A percentile compares a stretch with the other conserved stretches of the same genome.
These are phyloP conservation scores for Andrena cerasifolii DNA, from an alignment of 1,140 invertebrate genomes.

Conservation along the genomic window DNA sequence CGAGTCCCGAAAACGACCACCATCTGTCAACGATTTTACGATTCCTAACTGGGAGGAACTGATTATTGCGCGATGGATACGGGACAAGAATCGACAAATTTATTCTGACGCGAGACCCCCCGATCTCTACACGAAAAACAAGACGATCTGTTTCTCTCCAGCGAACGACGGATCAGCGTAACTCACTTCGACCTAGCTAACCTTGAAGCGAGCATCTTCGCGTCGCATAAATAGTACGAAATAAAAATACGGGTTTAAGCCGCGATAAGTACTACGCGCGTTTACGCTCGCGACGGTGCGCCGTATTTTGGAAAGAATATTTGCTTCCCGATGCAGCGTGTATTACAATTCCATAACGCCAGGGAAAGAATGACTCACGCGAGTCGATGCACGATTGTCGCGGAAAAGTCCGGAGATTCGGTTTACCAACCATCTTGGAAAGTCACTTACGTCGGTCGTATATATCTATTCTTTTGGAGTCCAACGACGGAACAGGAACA, in stretches of 20 bases:
- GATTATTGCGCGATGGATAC: not conserved
- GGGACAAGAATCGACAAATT: conserved; percentile 17
- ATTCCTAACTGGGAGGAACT: too few relatives aligned
- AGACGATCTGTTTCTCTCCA: conserved; percentile 7
- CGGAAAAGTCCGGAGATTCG: not conserved
- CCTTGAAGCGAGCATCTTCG: conserved; percentile 57
- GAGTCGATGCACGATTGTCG: not conserved
- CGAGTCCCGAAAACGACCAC: not conserved
- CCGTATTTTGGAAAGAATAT: not conserved
- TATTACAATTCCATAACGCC: not conserved
- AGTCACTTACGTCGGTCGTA: not conserved
- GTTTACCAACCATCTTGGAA: conserved; percentile 9
- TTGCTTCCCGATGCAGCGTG: not conserved
- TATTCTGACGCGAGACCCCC: too few relatives aligned
- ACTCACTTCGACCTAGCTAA: conserved; percentile 60
- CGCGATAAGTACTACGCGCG: conserved; percentile 2
- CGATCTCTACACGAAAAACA: not conserved
- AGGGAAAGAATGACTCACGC: not conserved
- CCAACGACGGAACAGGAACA: not conserved
- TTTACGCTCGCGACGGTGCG: not conserved
- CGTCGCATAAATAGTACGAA: conserved; percentile 26
- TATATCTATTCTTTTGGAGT: not conserved
- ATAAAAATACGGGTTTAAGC: conserved; percentile 27
- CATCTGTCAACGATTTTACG: not conserved
- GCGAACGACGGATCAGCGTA: conserved; percentile 43